Conservation (phyloP, 2,888 invertebrate species). For the Helobdella robusta region DNA sequence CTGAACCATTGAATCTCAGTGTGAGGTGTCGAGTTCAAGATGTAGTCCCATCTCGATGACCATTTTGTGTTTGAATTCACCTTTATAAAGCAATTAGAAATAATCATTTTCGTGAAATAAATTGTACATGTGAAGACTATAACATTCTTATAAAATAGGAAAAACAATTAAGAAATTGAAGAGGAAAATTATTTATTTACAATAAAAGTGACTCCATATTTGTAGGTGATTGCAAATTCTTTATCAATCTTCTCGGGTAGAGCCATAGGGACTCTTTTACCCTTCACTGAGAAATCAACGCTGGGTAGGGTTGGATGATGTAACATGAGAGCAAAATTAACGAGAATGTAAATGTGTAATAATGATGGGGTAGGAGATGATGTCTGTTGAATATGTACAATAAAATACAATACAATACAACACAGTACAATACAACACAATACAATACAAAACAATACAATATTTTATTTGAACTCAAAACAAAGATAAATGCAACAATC, state of each 20-base stretch:
- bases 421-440: no score
- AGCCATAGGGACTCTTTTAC: constrained; percentile 64
- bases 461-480: background rate
- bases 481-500: no score
- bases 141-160: background rate
- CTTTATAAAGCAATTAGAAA: constrained; percentile 19
- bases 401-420: no score
- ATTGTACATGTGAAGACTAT: background rate
- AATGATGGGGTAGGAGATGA: no score
- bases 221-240: constrained; percentile 62
- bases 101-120: constrained; percentile 8
- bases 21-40: constrained; percentile 92
- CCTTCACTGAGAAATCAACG: constrained; percentile 7
- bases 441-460: no score
- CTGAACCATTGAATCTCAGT: constrained; percentile 95
- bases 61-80: constrained; percentile 62
- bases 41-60: constrained; percentile 99
- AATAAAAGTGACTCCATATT: constrained; percentile 74
- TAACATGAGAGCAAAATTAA: no score
- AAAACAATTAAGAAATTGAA: constrained; percentile 12
- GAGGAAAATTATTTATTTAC: constrained; percentile 50
- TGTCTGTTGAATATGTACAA: no score
- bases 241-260: constrained; percentile 17
- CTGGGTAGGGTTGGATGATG: background rate
- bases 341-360: no score